Conservation (phyloP, 2,113 vertebrate genomes). For the Dasyprocta punctata region DNA sequence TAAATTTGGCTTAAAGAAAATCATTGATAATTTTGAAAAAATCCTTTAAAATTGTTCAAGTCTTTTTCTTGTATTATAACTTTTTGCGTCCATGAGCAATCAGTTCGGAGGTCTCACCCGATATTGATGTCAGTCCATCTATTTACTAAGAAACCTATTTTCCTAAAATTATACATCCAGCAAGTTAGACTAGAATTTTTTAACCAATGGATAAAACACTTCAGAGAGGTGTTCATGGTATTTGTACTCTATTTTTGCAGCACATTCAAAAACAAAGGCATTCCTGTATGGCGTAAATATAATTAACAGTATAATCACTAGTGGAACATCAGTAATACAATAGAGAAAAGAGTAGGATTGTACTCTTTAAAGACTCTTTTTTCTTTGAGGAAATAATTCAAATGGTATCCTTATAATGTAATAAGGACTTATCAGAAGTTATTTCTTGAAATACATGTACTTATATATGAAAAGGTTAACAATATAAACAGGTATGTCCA, state of each 20-base stretch:
- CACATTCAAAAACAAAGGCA: not conserved
- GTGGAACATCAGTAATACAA: not conserved
- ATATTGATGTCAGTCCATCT: not conserved
- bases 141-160: not conserved
- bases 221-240: not conserved
- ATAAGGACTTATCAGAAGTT: not conserved
- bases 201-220: not conserved
- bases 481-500: not conserved
- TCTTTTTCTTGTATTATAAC: conserved; percentile 8
- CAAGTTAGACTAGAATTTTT: not conserved
- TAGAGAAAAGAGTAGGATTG: not conserved
- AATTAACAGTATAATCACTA: not conserved
- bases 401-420: not conserved
- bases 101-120: not conserved
- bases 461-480: not conserved
- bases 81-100: not conserved
- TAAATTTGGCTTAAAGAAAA: not conserved
- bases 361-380: conserved; percentile 7
- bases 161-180: not conserved
- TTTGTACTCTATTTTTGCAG: not conserved
- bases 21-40: not conserved
- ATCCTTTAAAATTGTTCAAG: not conserved
- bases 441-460: not conserved
- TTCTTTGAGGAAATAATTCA: not conserved
- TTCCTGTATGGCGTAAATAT: not conserved